Base-by-base conservation (phyloP, 2,888 invertebrate species). In the Sphaerophoria rueppellii region DNA sequence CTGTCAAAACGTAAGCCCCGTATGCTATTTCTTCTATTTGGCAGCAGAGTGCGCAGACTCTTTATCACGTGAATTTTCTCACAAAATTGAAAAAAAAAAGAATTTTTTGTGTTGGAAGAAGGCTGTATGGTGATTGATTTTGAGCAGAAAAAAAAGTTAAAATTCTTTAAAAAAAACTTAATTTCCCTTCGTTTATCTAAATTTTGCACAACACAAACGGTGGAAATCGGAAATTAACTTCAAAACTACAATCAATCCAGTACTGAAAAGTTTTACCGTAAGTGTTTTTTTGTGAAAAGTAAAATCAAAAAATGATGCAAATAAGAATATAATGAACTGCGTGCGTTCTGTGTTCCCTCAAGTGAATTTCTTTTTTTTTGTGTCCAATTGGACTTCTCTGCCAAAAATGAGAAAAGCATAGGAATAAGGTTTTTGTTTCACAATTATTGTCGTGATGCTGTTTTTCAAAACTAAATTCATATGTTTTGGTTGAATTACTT, bases 31-130 rank as follows among this genome's bases (percentile, higher is more conserved):
- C 80, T 52, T 46, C 87, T 83, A 86, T 85, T 70, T 70, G 74
- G 65, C 83, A 78, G 91, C 92, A 93, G 93, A 92, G 93, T 93
- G 93, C 93, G 93, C 87, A 86, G 70, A 93, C 93, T 93, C 93
- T 89, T 93, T 92, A 93, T 94, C 94, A 94, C 94, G 94, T 94
- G 94, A 94, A 93, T 93, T 93, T 93, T 93, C 93, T 88, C 71
- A 43, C 11, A 6, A 43, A 43, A 43, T 24, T 24, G 24, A 80
- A 54, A 54, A 67, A 67, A 67, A 67, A 65, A 32, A 37, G 48
- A 32, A 67, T 71, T 86, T 87, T 87, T 87, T 86, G 65, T 82
- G 93, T 93, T 93, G 93, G 89, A 91, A 90, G 89, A 91, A 90
- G 91, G 92, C 92, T 92, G 92, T 86, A 71, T 86, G 83, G 93